Evolutionary conservation across 2,888 invertebrate species (phyloP).

Genomic region (Eupithecia abbreviata): DNA sequence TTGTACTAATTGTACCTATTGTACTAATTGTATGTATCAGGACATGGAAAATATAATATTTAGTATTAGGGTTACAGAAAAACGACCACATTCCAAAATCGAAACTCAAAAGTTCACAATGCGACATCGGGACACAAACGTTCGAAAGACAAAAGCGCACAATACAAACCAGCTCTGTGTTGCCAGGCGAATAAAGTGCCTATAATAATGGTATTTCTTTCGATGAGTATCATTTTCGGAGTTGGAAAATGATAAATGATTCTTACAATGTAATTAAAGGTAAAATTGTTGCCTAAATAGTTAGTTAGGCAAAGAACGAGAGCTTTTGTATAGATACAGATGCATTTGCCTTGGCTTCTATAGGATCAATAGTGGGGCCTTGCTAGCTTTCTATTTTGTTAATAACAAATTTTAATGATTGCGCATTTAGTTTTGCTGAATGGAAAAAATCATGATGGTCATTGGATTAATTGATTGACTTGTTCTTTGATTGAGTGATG

Average conservation of each 20-base stretch:
- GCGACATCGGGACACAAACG: slow-evolving; percentile 52
- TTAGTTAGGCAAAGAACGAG: slow-evolving; percentile 75
- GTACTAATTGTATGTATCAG: no score
- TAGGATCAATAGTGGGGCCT: slow-evolving; percentile 33
- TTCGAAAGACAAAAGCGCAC: slow-evolving; percentile 55
- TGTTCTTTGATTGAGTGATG: slow-evolving; percentile 18
- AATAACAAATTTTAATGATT: slow-evolving; percentile 40
- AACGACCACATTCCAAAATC: slow-evolving; percentile 27
- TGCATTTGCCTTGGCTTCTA: slow-evolving; percentile 35
- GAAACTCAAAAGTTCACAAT: slow-evolving; percentile 53
- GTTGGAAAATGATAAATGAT: slow-evolving; percentile 79
- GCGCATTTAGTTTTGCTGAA: slow-evolving; percentile 28
- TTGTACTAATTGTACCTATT: no score
- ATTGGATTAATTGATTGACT: slow-evolving; percentile 24
- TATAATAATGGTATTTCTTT: slow-evolving; percentile 56
- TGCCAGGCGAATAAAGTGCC: slow-evolving; percentile 55
- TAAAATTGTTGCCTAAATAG: slow-evolving; percentile 76
- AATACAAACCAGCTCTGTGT: slow-evolving; percentile 53
- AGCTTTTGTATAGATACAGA: slow-evolving; percentile 58
- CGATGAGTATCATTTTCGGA: slow-evolving; percentile 56
- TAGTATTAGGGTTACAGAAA: neutral
- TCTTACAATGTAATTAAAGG: slow-evolving; percentile 78
- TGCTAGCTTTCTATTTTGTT: slow-evolving; percentile 38
- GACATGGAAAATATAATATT: no score
- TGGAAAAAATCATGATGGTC: slow-evolving; percentile 24